Percentiles rank a stretch among this genome's conserved stretches.
Evolutionary conservation across 2,888 invertebrate species (phyloP).

Genomic region (Tenthredo notha): DNA sequence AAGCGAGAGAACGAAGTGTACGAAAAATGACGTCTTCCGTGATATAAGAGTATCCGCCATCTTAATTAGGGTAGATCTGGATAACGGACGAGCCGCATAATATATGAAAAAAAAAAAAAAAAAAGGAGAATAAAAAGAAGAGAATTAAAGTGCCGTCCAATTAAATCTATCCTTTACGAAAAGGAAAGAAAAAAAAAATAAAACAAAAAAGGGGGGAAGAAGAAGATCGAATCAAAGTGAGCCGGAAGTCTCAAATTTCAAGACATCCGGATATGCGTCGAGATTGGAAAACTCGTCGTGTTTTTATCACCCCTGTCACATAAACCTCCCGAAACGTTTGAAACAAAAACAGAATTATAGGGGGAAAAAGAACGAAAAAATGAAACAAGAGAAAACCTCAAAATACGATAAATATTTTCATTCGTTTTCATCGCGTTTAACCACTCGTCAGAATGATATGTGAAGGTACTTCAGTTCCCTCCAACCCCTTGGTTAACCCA

Average conservation of each 20-base stretch:
- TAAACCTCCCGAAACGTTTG: not conserved
- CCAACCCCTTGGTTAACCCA: not conserved
- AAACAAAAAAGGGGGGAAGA: not conserved
- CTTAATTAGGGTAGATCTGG: conserved; percentile 44
- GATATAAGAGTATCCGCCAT: conserved; percentile 31
- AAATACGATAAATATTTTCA: conserved; percentile 34
- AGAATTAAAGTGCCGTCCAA: conserved; percentile 1
- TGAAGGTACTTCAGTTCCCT: conserved; percentile 1
- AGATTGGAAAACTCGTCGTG: not conserved
- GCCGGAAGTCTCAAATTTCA: conserved; percentile 51
- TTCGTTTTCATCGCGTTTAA: not conserved
- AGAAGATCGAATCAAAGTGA: conserved; percentile 49
- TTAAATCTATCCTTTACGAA: conserved; percentile 13
- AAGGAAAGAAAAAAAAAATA: not conserved
- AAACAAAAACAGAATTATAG: not conserved
- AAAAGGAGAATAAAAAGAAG: conserved; percentile 1
- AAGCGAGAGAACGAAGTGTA: conserved; percentile 1
- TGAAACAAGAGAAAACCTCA: not conserved
- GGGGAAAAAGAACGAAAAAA: not conserved
- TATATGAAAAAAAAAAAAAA: too few species aligned
- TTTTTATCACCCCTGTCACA: not conserved
- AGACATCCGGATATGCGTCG: conserved; percentile 22
- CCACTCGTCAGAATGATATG: conserved; percentile 20
- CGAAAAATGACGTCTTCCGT: conserved; percentile 33
- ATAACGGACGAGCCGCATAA: conserved; percentile 16